Base-by-base conservation (phyloP, 2,888 invertebrate genomes). In the Drosophila anomalata region DNA sequence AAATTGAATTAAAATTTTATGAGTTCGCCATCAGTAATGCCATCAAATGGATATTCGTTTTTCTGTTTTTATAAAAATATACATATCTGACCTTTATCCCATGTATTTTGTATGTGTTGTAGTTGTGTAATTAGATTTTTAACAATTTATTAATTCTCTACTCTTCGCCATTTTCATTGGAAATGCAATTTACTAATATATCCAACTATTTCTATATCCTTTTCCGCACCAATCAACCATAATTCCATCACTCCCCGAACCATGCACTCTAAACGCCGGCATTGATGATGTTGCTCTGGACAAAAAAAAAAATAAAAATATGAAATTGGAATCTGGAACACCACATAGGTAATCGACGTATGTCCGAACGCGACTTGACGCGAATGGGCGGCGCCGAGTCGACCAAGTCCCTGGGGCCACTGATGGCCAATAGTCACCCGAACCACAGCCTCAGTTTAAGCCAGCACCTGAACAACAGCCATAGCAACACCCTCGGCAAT, bases 341-440 rank as follows among this genome's bases (percentile, higher is more conserved):
- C 46, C 24, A 17, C 65, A 44, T 75, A 95, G 95, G 95, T 92
- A 95, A 95, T 86, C 95, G 97, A 89, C 95, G 97, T 91, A 96
- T 97, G 94, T 97, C 97, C 90, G 97, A 97, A 93, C 94, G 97
- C 85, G 97, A 97, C 93, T 93, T 97, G 79, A 94, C 96, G 88
- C 95, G 96, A 89, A 94, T 97, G 91, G 95, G 95, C 90, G 87
- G 70, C 39, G 87, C 80, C 81, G 87, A 87, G 47, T 93, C 94
- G 87, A 77, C 81, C 54, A 94, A 94, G 93, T 93, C 93, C 89
- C 91, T 92, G 91, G 79, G 81, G 80, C 90, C 87, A 78, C 93
- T 85, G 89, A 91, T 72, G 90, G 87, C 93, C 94, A 90, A 88
- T 74, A 93, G 76, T 62, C 82, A 82, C 33, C 73, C 83, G 60